Evolutionary conservation across 2,113 vertebrate species (phyloP).

Genomic region (Drymodes brunneopygia): DNA sequence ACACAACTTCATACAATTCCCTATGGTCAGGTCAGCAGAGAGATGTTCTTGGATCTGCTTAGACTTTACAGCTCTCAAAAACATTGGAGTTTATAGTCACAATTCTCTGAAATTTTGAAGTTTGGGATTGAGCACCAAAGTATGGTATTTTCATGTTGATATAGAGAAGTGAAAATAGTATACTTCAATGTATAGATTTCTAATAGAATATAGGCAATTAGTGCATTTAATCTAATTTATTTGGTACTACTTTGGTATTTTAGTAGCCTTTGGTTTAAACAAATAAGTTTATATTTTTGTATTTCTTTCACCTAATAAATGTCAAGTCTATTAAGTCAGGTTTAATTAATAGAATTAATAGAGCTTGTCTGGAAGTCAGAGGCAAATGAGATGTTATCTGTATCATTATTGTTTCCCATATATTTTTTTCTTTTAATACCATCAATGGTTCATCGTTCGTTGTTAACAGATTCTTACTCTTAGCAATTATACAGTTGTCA

Average conservation of each 20-base stretch:
- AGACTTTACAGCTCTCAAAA: neutral
- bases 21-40: neutral
- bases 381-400: neutral
- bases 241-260: neutral
- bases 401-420: neutral
- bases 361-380: neutral
- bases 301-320: neutral
- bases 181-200: neutral
- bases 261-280: neutral
- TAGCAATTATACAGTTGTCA: neutral
- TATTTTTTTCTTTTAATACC: neutral
- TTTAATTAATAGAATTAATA: neutral
- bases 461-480: neutral
- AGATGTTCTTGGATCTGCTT: neutral
- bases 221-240: neutral
- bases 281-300: neutral
- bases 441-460: neutral
- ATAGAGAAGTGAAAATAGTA: neutral
- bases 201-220: neutral
- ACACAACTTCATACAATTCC: neutral
- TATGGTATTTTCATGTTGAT: neutral
- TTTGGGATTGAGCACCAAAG: neutral
- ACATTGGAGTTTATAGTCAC: neutral
- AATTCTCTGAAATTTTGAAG: neutral
- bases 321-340: neutral